A percentile compares a stretch with the other conserved stretches of the same genome.
Conservation (phyloP, 1,140 invertebrate species). For the Lanistes nyassanus region DNA sequence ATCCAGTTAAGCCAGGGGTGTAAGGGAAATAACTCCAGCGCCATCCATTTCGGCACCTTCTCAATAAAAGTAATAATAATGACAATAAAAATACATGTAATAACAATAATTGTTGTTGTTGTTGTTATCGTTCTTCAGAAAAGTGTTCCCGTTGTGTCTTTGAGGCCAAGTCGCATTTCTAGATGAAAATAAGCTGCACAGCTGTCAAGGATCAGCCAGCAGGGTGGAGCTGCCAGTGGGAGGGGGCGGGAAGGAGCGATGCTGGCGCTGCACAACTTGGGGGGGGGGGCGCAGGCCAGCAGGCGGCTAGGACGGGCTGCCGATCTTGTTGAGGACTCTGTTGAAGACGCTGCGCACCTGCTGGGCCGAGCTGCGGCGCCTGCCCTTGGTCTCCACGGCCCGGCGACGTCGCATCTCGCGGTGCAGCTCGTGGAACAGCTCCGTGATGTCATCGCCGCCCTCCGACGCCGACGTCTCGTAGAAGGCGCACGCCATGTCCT, state of each 20-base stretch:
- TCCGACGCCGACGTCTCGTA: constrained; percentile 87
- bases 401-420: constrained; percentile 63
- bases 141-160: no score
- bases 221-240: no score
- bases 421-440: constrained; percentile 63
- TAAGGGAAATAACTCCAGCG: no score
- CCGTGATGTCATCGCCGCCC: constrained; percentile 73
- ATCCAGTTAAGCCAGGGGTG: no score
- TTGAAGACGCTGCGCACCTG: constrained; percentile 61
- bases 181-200: no score
- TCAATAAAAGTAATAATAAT: no score
- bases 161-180: no score
- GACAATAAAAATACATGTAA: no score
- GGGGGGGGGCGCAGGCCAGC: not conserved
- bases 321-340: constrained; percentile 60
- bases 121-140: no score
- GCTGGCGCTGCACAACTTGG: not conserved
- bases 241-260: constrained; percentile 20
- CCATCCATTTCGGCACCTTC: no score
- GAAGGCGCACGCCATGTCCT: constrained; percentile 83
- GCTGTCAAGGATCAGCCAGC: no score
- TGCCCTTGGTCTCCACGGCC: constrained; percentile 54
- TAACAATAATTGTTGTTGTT: no score
- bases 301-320: constrained; percentile 30
- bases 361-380: constrained; percentile 64